A percentile compares a stretch with the other conserved stretches of the same genome.
Conservation (phyloP, 1,140 invertebrate species). For the Trichomalopsis sarcophagae region DNA sequence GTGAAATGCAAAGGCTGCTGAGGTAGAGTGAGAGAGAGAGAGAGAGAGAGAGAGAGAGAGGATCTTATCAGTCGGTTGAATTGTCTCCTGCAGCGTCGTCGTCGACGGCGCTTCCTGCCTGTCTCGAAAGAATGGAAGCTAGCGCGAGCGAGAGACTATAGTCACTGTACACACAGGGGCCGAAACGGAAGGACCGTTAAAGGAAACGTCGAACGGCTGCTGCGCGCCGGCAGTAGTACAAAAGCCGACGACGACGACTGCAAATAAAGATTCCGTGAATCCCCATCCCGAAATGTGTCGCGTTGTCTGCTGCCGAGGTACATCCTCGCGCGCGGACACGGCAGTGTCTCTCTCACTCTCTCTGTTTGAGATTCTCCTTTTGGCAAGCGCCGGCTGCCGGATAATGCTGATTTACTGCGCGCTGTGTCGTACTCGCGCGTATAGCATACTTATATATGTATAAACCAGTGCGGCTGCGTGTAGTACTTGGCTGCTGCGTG, state of each 20-base stretch:
- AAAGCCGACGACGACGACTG: slow-evolving; percentile 44
- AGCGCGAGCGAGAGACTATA: too few species aligned
- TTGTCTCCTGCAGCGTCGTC: slow-evolving; percentile 21
- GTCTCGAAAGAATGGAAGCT: slow-evolving; percentile 1
- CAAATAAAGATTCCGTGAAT: slow-evolving; percentile 45
- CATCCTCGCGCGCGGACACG: neutral
- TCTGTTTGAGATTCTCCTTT: slow-evolving; percentile 23
- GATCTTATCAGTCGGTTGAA: slow-evolving; percentile 22
- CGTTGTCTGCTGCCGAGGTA: slow-evolving; percentile 1
- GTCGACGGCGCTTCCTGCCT: neutral
- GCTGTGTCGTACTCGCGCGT: neutral
- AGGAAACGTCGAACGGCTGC: slow-evolving; percentile 20
- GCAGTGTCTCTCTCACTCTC: neutral
- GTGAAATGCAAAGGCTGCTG: neutral
- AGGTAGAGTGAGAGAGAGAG: neutral
- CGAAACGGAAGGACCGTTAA: slow-evolving; percentile 8
- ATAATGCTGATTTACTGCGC: neutral
- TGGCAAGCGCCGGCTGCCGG: neutral
- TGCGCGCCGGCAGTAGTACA: neutral
- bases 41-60: neutral
- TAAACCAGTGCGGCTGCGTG: too few species aligned
- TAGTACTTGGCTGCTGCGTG: too few species aligned
- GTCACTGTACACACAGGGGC: neutral
- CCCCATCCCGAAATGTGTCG: slow-evolving; percentile 40
- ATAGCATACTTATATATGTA: too few species aligned